Conservation (phyloP, 2,113 vertebrate species). For the Cichladusa arquata region DNA sequence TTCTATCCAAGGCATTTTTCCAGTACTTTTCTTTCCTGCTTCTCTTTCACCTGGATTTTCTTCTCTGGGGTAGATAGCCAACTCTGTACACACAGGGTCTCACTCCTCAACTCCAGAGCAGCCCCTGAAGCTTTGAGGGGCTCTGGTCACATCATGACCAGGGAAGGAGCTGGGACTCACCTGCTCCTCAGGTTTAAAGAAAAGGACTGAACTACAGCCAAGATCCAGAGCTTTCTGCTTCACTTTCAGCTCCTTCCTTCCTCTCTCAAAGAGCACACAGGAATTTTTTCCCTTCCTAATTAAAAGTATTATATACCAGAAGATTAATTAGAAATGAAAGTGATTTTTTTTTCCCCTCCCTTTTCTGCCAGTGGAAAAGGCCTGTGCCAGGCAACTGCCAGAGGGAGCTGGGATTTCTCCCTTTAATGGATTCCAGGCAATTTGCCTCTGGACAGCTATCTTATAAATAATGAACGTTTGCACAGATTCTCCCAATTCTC, state of each 20-base stretch:
- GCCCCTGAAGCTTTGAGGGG: fast-evolving
- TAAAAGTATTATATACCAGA: constrained; percentile 45
- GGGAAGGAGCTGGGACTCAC: neutral
- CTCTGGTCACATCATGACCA: fast-evolving
- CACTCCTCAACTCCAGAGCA: neutral
- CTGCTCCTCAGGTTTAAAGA: neutral
- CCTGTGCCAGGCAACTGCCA: neutral
- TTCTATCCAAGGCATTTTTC: neutral
- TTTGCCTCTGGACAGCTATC: constrained; percentile 58
- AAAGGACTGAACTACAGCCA: neutral
- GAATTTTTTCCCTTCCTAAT: neutral
- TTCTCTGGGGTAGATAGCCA: neutral
- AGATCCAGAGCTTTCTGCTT: constrained; percentile 17
- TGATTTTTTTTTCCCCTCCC: neutral
- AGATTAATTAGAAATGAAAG: constrained; percentile 65
- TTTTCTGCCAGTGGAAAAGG: constrained; percentile 23
- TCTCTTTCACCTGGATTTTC: neutral
- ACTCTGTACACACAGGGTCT: fast-evolving
- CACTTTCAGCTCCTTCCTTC: neutral
- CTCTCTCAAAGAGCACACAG: neutral
- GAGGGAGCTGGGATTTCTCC: constrained; percentile 44
- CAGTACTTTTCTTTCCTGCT: neutral
- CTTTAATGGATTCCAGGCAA: constrained; percentile 56
- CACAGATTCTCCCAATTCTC: constrained; percentile 28
- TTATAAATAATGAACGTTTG: constrained; percentile 55